Evolutionary conservation across 2,888 invertebrate species (phyloP).

Genomic region (Trichopria drosophilae): DNA sequence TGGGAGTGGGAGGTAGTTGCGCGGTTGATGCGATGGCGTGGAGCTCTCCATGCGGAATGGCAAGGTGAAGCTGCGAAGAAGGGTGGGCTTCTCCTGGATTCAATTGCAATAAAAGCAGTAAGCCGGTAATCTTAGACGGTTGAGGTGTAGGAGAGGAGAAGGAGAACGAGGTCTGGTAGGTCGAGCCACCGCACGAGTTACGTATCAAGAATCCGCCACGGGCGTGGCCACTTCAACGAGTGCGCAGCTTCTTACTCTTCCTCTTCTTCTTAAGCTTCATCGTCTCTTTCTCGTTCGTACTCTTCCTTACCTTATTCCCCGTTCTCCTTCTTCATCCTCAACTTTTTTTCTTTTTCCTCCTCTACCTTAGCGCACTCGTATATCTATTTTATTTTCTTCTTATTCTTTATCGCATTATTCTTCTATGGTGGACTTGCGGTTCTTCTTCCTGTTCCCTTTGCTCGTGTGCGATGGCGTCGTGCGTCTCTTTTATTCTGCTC

Average conservation of each 20-base stretch:
- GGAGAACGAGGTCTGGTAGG: conserved; percentile 53
- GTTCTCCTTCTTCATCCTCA: conserved; percentile 25
- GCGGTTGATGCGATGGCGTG: conserved; percentile 12
- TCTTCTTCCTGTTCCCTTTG: too few species aligned
- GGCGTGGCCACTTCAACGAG: conserved; percentile 57
- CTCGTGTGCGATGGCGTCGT: too few species aligned
- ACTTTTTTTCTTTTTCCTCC: conserved; percentile 28
- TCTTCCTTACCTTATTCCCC: conserved; percentile 22
- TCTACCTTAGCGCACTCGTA: conserved; percentile 14
- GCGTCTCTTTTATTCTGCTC: too few species aligned
- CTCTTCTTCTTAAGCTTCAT: conserved; percentile 12
- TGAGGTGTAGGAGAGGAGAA: conserved; percentile 36
- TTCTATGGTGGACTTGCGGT: too few species aligned
- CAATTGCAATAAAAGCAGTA: conserved; percentile 57
- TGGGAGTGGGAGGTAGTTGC: conserved; percentile 18
- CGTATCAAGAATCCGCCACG: conserved; percentile 59
- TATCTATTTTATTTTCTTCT: too few species aligned
- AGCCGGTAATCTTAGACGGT: conserved; percentile 50
- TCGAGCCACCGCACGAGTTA: conserved; percentile 59
- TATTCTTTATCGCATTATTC: too few species aligned
- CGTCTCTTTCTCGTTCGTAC: conserved; percentile 9
- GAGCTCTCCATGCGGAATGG: conserved; percentile 9
- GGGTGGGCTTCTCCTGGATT: conserved; percentile 42
- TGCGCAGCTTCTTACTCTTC: conserved; percentile 46
- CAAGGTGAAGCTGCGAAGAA: conserved; percentile 25